These are phyloP conservation scores for Sicus ferrugineus DNA, from an alignment of 2,888 invertebrate genomes.

Conservation along the genomic window DNA sequence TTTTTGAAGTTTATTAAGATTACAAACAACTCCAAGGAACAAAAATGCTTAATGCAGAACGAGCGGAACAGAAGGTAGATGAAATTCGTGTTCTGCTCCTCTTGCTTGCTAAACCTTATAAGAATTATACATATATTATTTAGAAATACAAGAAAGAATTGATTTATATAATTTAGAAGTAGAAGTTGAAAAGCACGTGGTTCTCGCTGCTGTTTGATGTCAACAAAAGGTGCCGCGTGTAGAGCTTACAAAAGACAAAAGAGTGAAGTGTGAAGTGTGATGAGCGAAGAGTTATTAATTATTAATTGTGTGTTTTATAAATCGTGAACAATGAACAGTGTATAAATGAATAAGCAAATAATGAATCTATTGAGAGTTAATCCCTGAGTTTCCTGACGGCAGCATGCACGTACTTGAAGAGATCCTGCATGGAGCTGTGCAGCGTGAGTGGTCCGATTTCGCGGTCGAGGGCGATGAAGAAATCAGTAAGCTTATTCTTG, in stretches of 20 bases:
- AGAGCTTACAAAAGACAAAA: background rate
- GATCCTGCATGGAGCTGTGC: constrained; percentile 86
- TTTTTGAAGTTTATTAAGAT: too few relatives aligned
- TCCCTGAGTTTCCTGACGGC: constrained; percentile 63
- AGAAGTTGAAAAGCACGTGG: constrained; percentile 14
- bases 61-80: too few relatives aligned
- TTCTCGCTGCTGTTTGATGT: background rate
- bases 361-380: constrained; percentile 51
- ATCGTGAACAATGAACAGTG: too few relatives aligned
- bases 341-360: background rate
- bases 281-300: background rate
- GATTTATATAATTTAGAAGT: background rate
- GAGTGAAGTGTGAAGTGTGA: constrained; percentile 2
- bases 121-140: background rate
- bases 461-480: constrained; percentile 88
- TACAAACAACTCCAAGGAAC: background rate
- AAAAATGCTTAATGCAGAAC: background rate
- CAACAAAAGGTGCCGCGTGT: background rate
- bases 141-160: constrained; percentile 5
- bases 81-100: background rate
- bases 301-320: constrained; percentile 3
- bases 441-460: constrained; percentile 86
- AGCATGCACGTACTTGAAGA: constrained; percentile 81
- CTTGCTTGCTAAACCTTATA: background rate
- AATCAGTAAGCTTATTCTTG: constrained; percentile 81